Evolutionary conservation across 1,140 invertebrate genomes (phyloP), one percentile per base, ranked within the genome.

Genomic region (Helicorthomorpha holstii): DNA sequence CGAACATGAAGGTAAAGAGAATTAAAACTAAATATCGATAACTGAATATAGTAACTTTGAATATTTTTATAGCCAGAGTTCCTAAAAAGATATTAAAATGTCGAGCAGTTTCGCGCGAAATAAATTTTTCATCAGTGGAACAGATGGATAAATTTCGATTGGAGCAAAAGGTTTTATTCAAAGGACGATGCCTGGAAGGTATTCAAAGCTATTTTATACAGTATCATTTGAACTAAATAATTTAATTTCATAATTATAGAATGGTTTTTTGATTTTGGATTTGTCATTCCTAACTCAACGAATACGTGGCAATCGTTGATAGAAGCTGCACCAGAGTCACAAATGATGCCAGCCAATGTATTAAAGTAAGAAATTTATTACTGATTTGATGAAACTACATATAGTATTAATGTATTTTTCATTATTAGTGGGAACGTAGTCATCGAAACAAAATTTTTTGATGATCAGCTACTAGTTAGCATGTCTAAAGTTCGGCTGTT

Each of bases 201-300:
- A 46, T 7, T 4, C 44, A 25, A 7, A 46, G 4, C 7, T 10
- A 22, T 34, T 34, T 34, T 7, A 34, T 16, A 7, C 29, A 34
- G 7, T 34, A 34, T 7, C 7, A 16, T 7, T 7, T 34, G 7
- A 7, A 34, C 29, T 34, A 7, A 34, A 34, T 23, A 26, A 45
- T 45, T 22, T 4, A n/a, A 3, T 44, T 27, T 46, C 3, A 26
- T 10, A 12, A 3, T 46, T 51, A 7, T 23, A 74, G 92, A 98
- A 71, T 99, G 95, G 95, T 89, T 86, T 67, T 98, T 98, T 70
- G 92, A 98, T 66, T 98, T 99, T 79, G 96, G 96, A 41, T 96
- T 92, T 71, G 94, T 98, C 1, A 97, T 98, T 62, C 88, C 93
- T 21, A 92, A 93, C 60, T 98, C 94, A 21, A 98, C 93, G 43